Evolutionary conservation across 2,888 invertebrate genomes (phyloP), one percentile per base, ranked within the genome.

Genomic region (Morpho achilles): DNA sequence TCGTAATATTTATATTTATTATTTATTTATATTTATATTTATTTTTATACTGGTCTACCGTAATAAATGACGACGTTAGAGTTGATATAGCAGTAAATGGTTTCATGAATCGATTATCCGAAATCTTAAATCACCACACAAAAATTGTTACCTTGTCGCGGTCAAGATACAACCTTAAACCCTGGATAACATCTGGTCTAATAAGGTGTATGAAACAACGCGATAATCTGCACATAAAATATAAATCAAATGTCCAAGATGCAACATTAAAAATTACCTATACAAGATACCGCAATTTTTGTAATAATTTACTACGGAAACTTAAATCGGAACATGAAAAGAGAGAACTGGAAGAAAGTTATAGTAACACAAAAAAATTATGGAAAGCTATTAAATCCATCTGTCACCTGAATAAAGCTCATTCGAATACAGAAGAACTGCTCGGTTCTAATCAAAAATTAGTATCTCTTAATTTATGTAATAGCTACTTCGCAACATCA

Each of bases 321-420:
- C 49, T 23, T 32, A 49, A 49, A 39, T 32, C 8, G 8, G 32
- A 49, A 8, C 60, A 57, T 22, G n/a, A 61, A 1, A 64, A 65
- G 65, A 9, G 54, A 6, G 40, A 50, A 40, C 56, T 62, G 10
- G 64, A 68, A 56, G 56, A 57, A 44, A 44, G 48, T 7, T 48
- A 64, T 58, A 7, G 64, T 10, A 41, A 56, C 43, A 55, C 48
- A 40, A 69, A 65, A 60, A 62, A 60, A 7, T 22, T 63, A 0
- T 67, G 67, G 66, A 49, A 60, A 8, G 47, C 59, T 7, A 53
- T 65, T 7, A 63, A 55, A 51, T 9, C 16, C n/a, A 62, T 62
- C 3, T 56, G 63, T 7, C 10, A 61, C 7, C 43, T 53, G 8
- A 39, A 50, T 6, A 61, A 53, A 56, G 1, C 4, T 2, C n/a